These are phyloP conservation scores for Tachycineta bicolor DNA, from an alignment of 2,113 vertebrate genomes.

Conservation along the genomic window DNA sequence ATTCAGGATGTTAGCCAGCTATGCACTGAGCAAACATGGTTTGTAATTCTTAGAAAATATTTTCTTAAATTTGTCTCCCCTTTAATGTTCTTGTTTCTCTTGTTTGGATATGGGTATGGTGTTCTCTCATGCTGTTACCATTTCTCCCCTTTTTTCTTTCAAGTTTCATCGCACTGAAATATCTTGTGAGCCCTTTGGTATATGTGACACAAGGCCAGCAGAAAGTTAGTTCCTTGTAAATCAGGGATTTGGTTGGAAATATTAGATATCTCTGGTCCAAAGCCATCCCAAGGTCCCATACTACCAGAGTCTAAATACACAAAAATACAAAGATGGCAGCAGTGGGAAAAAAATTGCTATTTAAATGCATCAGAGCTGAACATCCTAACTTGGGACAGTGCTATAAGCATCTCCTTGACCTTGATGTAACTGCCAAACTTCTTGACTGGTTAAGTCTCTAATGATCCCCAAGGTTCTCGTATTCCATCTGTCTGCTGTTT, in stretches of 20 bases:
- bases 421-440: neutral
- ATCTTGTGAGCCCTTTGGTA: neutral
- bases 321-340: neutral
- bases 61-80: neutral
- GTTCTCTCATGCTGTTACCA: neutral
- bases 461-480: neutral
- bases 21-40: neutral
- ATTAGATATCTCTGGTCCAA: neutral
- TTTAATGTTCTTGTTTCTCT: neutral
- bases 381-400: neutral
- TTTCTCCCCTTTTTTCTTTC: neutral
- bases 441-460: neutral
- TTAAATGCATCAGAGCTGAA: neutral
- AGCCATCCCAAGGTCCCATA: neutral
- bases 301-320: neutral
- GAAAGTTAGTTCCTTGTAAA: neutral
- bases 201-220: neutral
- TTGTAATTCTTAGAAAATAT: neutral
- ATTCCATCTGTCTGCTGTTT: neutral
- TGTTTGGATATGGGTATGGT: neutral
- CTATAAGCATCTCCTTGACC: neutral
- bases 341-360: neutral
- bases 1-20: neutral
- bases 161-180: neutral
- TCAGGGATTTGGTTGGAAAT: neutral